These are phyloP conservation scores for Caracal caracal DNA, from an alignment of 2,113 vertebrate genomes.

Conservation along the genomic window DNA sequence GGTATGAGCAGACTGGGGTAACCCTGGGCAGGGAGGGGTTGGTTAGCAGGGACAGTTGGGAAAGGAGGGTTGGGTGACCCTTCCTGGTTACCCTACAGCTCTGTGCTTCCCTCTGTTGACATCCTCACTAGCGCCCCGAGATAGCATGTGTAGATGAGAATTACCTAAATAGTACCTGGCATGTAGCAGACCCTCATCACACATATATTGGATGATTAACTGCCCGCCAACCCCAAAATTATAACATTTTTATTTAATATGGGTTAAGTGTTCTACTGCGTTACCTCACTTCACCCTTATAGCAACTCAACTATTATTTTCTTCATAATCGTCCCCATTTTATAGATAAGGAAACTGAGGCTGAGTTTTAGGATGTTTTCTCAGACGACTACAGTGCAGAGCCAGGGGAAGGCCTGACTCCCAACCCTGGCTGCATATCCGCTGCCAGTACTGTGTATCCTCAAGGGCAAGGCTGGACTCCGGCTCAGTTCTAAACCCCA, in stretches of 20 bases:
- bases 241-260: background rate
- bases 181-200: background rate
- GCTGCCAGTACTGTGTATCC: background rate
- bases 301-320: background rate
- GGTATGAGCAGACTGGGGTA: accelerated
- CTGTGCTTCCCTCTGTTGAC: background rate
- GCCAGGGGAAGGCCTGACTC: background rate
- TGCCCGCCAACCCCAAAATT: background rate
- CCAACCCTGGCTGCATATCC: background rate
- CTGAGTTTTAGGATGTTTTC: background rate
- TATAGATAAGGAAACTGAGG: background rate
- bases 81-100: background rate
- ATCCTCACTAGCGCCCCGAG: background rate
- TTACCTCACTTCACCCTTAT: background rate
- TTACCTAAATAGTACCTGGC: background rate
- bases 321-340: background rate
- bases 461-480: accelerated
- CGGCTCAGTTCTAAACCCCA: background rate
- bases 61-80: background rate
- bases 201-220: background rate
- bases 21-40: accelerated
- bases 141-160: background rate
- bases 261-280: background rate
- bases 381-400: background rate
- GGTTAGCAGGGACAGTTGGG: accelerated